A percentile compares a stretch with the other conserved stretches of the same genome.
These are phyloP conservation scores for Chloromyia formosa DNA, from an alignment of 2,888 invertebrate species.

Conservation along the genomic window DNA sequence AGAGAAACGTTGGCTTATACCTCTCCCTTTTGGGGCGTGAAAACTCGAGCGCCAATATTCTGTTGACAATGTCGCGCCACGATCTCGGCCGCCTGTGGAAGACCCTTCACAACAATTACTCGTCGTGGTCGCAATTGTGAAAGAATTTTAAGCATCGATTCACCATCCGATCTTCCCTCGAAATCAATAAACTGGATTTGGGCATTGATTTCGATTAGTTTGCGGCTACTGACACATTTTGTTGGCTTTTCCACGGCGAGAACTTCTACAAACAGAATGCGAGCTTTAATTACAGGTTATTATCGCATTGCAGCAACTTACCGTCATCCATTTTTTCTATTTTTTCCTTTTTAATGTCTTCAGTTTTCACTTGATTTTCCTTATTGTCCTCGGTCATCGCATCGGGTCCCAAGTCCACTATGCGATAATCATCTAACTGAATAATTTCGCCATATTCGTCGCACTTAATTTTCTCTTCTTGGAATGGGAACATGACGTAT, in stretches of 20 bases:
- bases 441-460: constrained; percentile 98
- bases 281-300: not conserved
- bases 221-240: constrained; percentile 81
- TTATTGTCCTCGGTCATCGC: constrained; percentile 57
- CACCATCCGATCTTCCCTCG: constrained; percentile 91
- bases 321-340: constrained; percentile 49
- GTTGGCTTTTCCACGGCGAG: constrained; percentile 81
- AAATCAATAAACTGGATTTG: constrained; percentile 95
- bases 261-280: constrained; percentile 61
- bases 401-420: constrained; percentile 72
- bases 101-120: constrained; percentile 80
- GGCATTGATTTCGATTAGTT: constrained; percentile 82
- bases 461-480: constrained; percentile 88
- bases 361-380: constrained; percentile 55
- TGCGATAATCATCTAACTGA: constrained; percentile 88
- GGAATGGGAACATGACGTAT: constrained; percentile 96
- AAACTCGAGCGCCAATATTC: constrained; percentile 78
- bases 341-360: constrained; percentile 53
- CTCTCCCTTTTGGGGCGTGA: constrained; percentile 84
- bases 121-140: constrained; percentile 83
- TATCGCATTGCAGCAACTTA: constrained; percentile 12
- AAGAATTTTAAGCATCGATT: constrained; percentile 82
- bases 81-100: constrained; percentile 72
- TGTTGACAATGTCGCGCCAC: constrained; percentile 76
- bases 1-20: constrained; percentile 59